phyloP scores from a whole-genome alignment of 2,797 vertebrate species.

The Alauda arvensis region DNA sequence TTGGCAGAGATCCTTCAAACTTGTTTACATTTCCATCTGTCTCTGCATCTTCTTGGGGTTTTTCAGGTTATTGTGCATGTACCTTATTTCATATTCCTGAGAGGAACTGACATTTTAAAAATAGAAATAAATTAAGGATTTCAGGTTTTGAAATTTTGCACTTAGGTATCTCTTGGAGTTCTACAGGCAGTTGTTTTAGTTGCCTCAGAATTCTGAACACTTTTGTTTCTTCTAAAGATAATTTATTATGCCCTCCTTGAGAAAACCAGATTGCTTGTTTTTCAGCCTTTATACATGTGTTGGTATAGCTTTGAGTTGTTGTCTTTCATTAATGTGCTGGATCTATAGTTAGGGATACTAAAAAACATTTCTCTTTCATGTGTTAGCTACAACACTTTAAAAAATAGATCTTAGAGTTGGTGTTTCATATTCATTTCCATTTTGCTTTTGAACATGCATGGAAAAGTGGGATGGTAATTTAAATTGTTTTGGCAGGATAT shows the following conservation, averaged over 20 bases:
- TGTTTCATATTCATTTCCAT: slow-evolving; percentile 57
- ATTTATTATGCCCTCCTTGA: slow-evolving; percentile 72
- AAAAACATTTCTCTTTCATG: slow-evolving; percentile 58
- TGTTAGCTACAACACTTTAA: slow-evolving; percentile 52
- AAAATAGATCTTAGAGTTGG: slow-evolving; percentile 60
- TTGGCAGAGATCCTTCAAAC: slow-evolving; percentile 59
- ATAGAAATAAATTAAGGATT: slow-evolving; percentile 35
- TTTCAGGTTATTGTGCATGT: slow-evolving; percentile 26
- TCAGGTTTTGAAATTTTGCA: slow-evolving; percentile 52
- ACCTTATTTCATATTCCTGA: slow-evolving; percentile 10
- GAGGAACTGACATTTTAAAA: slow-evolving; percentile 3
- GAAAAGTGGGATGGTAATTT: slow-evolving; percentile 44
- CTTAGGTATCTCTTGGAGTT: slow-evolving; percentile 51
- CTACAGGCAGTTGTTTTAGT: slow-evolving; percentile 58
- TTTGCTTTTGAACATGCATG: slow-evolving; percentile 48
- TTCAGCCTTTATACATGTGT: slow-evolving; percentile 65
- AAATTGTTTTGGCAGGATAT: slow-evolving; percentile 50
- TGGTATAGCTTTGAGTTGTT: slow-evolving; percentile 56
- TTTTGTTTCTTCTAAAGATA: slow-evolving; percentile 65
- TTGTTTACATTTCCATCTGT: slow-evolving; percentile 65
- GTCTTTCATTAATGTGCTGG: slow-evolving; percentile 64
- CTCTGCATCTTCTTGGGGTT: slow-evolving; percentile 48
- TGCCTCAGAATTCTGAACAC: slow-evolving; percentile 61
- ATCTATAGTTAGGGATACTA: slow-evolving; percentile 46
- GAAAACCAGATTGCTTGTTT: slow-evolving; percentile 63